These are phyloP conservation scores for Bradynema listronoti DNA, from an alignment of 1,140 invertebrate species.

Conservation along the genomic window DNA sequence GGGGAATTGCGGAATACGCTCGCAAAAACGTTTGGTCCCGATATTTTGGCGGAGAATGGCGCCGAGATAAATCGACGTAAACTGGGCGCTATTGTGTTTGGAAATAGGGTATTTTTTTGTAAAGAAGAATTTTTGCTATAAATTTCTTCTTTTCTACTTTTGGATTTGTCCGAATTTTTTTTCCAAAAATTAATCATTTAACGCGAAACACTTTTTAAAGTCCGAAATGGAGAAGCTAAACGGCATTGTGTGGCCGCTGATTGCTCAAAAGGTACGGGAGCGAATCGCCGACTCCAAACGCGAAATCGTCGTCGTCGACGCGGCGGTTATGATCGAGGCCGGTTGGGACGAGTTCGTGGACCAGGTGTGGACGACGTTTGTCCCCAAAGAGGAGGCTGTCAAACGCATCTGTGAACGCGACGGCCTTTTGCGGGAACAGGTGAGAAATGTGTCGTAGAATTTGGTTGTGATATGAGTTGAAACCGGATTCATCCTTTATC, in stretches of 20 bases:
- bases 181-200: background rate
- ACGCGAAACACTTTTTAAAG: constrained; percentile 58
- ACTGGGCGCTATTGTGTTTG: constrained; percentile 78
- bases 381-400: constrained; percentile 75
- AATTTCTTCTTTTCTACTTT: too few species aligned
- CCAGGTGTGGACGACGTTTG: constrained; percentile 82
- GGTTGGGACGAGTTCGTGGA: constrained; percentile 76
- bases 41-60: constrained; percentile 65
- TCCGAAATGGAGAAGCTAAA: constrained; percentile 72
- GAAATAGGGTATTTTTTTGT: constrained; percentile 64
- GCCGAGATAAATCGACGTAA: constrained; percentile 69
- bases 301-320: constrained; percentile 78
- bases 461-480: too few species aligned
- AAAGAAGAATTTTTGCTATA: constrained; percentile 10
- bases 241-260: constrained; percentile 79
- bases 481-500: too few species aligned
- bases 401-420: constrained; percentile 72
- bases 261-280: constrained; percentile 66
- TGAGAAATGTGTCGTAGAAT: too few species aligned
- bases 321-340: constrained; percentile 80
- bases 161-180: background rate
- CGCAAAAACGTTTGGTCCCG: constrained; percentile 70
- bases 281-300: constrained; percentile 61
- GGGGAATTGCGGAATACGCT: constrained; percentile 69
- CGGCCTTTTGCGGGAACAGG: constrained; percentile 65